A percentile compares a stretch with the other conserved stretches of the same genome.
Evolutionary conservation across 2,797 vertebrate species (phyloP).

Genomic region (Falco peregrinus): DNA sequence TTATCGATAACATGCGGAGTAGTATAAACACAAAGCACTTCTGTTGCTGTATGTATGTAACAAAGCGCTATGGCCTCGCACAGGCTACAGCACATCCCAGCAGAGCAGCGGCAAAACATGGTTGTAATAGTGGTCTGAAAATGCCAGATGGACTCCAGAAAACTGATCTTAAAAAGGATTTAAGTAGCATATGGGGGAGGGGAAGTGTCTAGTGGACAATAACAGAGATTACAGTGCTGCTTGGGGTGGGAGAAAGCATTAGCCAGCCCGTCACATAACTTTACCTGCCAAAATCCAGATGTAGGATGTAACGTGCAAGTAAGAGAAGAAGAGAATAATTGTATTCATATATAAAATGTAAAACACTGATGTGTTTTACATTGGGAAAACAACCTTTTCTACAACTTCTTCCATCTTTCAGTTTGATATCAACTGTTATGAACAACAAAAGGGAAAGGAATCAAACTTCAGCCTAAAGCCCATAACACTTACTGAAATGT

Average conservation of each 20-base stretch:
- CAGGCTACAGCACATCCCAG: not conserved
- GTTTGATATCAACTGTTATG: slow-evolving; percentile 35
- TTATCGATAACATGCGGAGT: not conserved
- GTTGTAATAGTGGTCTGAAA: not conserved
- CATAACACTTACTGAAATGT: not conserved
- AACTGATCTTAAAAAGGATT: slow-evolving; percentile 30
- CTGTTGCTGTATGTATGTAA: not conserved
- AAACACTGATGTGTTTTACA: not conserved
- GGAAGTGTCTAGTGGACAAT: not conserved
- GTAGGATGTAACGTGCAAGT: not conserved
- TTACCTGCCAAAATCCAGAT: not conserved
- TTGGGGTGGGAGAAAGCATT: not conserved
- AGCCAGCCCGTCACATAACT: not conserved
- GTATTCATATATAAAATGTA: not conserved
- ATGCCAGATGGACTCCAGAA: slow-evolving; percentile 36
- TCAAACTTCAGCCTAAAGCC: slow-evolving; percentile 18
- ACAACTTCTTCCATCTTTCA: slow-evolving; percentile 29
- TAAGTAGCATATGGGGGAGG: not conserved
- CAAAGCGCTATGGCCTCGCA: not conserved
- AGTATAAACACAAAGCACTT: slow-evolving; percentile 32
- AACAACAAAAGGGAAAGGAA: slow-evolving; percentile 42
- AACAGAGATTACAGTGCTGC: not conserved
- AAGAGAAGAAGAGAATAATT: not conserved
- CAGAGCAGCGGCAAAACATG: not conserved
- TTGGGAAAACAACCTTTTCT: not conserved